Evolutionary conservation across 2,113 vertebrate species (phyloP).

Genomic region (Lamprologus sp.): DNA sequence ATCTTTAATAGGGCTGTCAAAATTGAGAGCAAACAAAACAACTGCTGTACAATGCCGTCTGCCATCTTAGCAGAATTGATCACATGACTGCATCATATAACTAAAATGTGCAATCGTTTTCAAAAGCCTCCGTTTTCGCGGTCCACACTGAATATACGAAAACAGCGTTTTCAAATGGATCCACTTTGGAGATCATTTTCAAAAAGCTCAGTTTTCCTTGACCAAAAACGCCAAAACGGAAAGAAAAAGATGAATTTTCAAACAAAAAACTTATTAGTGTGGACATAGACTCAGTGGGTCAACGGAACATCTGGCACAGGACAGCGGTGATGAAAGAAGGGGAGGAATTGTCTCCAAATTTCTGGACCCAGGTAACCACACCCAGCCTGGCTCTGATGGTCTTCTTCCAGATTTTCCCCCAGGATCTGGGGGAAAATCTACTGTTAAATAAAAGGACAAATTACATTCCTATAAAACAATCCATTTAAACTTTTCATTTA

Average conservation of each 20-base stretch:
- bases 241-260: neutral
- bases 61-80: neutral
- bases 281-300: fast-evolving
- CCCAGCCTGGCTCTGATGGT: neutral
- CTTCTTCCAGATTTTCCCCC: fast-evolving
- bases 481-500: neutral
- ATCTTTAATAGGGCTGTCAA: neutral
- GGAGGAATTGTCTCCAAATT: neutral
- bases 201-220: neutral
- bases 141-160: neutral
- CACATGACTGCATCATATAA: neutral
- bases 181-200: neutral
- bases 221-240: fast-evolving
- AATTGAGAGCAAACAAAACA: neutral
- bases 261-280: fast-evolving
- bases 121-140: fast-evolving
- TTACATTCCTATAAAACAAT: neutral
- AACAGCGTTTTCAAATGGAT: neutral
- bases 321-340: fast-evolving
- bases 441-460: neutral
- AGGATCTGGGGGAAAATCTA: fast-evolving
- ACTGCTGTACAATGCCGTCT: fast-evolving
- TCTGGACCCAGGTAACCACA: neutral
- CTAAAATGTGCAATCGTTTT: neutral
- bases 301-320: neutral